Percentiles rank a stretch among this genome's conserved stretches.
phyloP scores from a whole-genome alignment of 2,113 vertebrate genomes.

The Ursus arctos region DNA sequence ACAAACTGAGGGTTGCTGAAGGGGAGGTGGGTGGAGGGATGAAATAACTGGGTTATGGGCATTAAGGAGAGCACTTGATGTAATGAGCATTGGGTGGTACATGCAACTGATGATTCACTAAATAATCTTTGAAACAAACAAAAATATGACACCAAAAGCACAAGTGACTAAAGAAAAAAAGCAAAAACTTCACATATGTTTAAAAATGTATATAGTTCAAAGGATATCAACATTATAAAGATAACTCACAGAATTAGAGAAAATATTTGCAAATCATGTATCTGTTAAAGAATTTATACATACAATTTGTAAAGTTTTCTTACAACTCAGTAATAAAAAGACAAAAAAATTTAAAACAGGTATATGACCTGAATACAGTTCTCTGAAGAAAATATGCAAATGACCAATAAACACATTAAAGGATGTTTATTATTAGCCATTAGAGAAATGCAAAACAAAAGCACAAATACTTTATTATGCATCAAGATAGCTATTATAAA shows the following conservation, averaged over 20 bases:
- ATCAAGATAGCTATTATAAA: neutral
- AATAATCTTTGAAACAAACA: neutral
- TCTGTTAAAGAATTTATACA: neutral
- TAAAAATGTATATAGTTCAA: neutral
- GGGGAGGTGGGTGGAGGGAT: too few relatives aligned
- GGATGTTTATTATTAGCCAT: neutral
- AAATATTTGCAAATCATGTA: slow-evolving; percentile 9
- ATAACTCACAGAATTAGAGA: neutral
- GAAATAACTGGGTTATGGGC: too few relatives aligned
- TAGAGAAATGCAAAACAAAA: slow-evolving; percentile 14
- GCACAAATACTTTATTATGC: neutral
- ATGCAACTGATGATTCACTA: neutral
- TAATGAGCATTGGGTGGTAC: neutral
- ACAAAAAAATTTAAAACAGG: neutral
- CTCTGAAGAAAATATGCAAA: neutral
- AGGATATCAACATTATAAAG: neutral
- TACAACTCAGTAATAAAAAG: neutral
- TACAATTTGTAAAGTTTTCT: neutral
- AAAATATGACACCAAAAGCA: neutral
- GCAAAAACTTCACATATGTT: neutral
- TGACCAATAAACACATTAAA: neutral
- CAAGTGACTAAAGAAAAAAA: neutral
- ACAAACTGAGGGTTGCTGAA: too few relatives aligned
- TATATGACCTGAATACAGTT: neutral
- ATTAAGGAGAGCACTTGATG: neutral